Evolutionary conservation across 2,888 invertebrate species (phyloP), one percentile per base, ranked within the genome.

Genomic region (Eulithis testata): DNA sequence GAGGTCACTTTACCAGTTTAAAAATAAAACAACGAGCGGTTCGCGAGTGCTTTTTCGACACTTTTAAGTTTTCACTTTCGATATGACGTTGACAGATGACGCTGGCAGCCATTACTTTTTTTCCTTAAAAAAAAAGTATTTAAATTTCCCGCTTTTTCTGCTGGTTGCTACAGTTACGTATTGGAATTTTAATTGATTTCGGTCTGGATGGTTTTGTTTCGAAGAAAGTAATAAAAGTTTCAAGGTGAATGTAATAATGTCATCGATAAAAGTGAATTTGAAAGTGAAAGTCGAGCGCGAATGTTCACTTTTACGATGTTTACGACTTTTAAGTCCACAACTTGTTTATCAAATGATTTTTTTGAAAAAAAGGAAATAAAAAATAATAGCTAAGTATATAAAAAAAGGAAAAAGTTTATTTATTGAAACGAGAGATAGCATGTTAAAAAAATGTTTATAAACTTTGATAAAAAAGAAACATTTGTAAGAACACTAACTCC

Each of bases 1-100:
- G 84, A 92, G 92, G 91, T 90, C 91, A 88, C 81, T 82, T 82
- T 85, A 81, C 84, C 78, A 79, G 85, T 89, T 86, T 91, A 90
- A 91, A 92, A 89, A 91, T 91, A 91, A 87, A 86, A 83, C 74
- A 70, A 74, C 74, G 71, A 74, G 73, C 73, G 75, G 72, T 67
- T 67, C 76, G 80, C 4, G 75, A 78, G 79, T 83, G 77, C 74
- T 79, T 77, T 83, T 84, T 85, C 82, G 82, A 85, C 78, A 79
- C 71, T 76, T 77, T 72, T 72, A 73, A 72, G 57, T 67, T 69
- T 68, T 65, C 68, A 63, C 61, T 68, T 63, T 67, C 65, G 27
- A 62, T 45, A 8, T 63, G 63, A 63, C 63, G 52, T 62, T 63
- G 57, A 61, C 43, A 59, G 49, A 60, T 65, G 60, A 60, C 65